Percentiles rank a stretch among this genome's conserved stretches.
phyloP scores from a whole-genome alignment of 30 jellyfish, hydroid and myxozoan genomes.

The Rhopilema esculentum region DNA sequence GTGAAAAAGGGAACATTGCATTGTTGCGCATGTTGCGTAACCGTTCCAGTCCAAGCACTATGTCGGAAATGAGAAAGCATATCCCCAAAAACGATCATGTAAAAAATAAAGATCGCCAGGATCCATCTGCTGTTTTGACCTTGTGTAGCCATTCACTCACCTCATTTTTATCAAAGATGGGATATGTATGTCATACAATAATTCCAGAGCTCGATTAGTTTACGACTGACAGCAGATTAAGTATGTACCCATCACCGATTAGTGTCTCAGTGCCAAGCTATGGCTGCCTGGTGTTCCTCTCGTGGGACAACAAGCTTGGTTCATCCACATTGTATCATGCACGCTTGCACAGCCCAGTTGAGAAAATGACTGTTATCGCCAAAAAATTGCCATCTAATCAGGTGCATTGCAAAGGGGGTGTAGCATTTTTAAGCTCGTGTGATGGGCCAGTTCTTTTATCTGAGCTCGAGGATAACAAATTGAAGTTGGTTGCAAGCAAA shows the following conservation, averaged over 20 bases:
- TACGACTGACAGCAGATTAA: constrained; percentile 19
- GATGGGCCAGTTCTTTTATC: too few species aligned
- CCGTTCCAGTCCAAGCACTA: constrained; percentile 19
- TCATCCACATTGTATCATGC: too few species aligned
- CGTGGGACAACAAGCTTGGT: too few species aligned
- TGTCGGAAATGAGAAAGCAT: not conserved
- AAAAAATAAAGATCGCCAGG: constrained; percentile 61
- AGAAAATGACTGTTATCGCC: too few species aligned
- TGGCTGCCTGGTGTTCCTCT: constrained; percentile 37
- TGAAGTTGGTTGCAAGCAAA: too few species aligned
- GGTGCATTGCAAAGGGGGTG: too few species aligned
- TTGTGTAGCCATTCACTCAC: not conserved
- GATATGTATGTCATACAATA: constrained; percentile 30
- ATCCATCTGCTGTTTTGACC: constrained; percentile 52
- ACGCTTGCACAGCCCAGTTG: too few species aligned
- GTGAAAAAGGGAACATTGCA: constrained; percentile 44
- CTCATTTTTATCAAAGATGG: too few species aligned
- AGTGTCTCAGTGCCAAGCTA: constrained; percentile 21
- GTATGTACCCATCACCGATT: constrained; percentile 37
- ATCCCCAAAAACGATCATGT: constrained; percentile 54
- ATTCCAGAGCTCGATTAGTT: constrained; percentile 38
- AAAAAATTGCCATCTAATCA: too few species aligned
- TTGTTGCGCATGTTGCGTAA: constrained; percentile 43
- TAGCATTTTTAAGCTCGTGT: too few species aligned
- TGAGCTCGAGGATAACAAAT: too few species aligned